Base-by-base conservation (phyloP, 1,140 invertebrate genomes). In the Branchinecta lynchi region DNA sequence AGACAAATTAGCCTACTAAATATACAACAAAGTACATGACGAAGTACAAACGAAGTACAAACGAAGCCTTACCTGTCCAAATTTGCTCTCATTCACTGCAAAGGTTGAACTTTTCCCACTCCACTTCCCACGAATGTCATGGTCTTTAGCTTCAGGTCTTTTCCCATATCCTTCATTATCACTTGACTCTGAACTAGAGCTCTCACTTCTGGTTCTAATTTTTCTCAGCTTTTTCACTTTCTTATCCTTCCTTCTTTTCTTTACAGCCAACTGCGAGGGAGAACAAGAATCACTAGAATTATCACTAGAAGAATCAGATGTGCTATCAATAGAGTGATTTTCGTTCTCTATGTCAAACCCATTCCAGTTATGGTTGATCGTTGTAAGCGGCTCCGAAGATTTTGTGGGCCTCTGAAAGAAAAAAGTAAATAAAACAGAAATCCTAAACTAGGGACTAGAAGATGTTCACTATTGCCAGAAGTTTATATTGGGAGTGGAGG, bases 281-380 rank as follows among this genome's bases (percentile, higher is more conserved):
- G 51, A 60, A 6, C 51, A 15, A 60, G 51, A 15, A 12, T 60
- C 51, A 60, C 51, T 60, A 15, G 51, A 60, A 60, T 20, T 60
- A 60, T 60, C 51, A 60, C 51, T 60, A 15, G 51, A 60, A 20
- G 12, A 15, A 20, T 60, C 51, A 6, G 51, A 60, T 60, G 51
- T 15, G 17, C 51, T 60, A 60, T 12, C 17, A 15, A 12, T 60
- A 15, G 51, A 60, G 6, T 60, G 51, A 60, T 60, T 60, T 12
- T 60, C 51, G 6, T 60, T 60, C 12, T 20, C 51, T 15, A 20
- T 15, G 51, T 60, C 51, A 60, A 20, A 12, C 12, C 17, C 17
- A 60, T 60, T 60, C 51, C 51, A 60, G 51, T 60, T 60, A 3
- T 60, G 51, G 17, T 60, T 60, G 51, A 60, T 60, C 6, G 51